These are phyloP conservation scores for Oophaga sylvatica DNA, from an alignment of 2,797 vertebrate genomes.

Conservation along the genomic window DNA sequence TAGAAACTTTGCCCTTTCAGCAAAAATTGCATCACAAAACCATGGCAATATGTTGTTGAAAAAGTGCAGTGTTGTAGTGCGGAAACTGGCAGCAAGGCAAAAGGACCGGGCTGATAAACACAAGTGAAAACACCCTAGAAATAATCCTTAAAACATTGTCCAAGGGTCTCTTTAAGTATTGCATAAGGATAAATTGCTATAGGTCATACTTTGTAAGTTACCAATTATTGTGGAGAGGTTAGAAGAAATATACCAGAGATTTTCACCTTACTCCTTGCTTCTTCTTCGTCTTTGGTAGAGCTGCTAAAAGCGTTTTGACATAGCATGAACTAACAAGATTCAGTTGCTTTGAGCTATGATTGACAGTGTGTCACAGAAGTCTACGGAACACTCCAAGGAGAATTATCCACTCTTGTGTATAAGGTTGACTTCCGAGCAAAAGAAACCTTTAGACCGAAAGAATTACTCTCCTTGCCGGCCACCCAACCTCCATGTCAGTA, in stretches of 20 bases:
- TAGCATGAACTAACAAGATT: constrained; percentile 41
- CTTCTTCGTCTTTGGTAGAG: constrained; percentile 8
- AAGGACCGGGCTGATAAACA: too few relatives aligned
- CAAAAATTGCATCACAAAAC: too few relatives aligned
- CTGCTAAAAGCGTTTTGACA: constrained; percentile 43
- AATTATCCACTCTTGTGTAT: constrained; percentile 45
- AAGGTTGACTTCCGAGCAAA: constrained; percentile 13
- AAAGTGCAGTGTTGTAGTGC: too few relatives aligned
- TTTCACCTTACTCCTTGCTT: neutral
- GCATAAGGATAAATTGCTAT: neutral
- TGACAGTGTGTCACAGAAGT: constrained; percentile 48
- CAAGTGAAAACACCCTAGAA: neutral
- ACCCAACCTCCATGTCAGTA: constrained; percentile 15
- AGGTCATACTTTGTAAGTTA: neutral
- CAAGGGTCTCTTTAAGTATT: neutral
- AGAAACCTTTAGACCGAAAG: constrained; percentile 31
- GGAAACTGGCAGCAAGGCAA: too few relatives aligned
- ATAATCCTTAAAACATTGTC: neutral
- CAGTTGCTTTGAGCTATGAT: constrained; percentile 47
- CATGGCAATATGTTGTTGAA: too few relatives aligned
- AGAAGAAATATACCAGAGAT: neutral
- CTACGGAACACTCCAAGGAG: constrained; percentile 40
- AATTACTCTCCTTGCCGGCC: constrained; percentile 15
- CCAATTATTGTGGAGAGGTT: neutral
- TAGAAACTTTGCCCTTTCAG: too few relatives aligned